phyloP scores from a whole-genome alignment of 2,888 invertebrate species.

The Tridacna gigas region DNA sequence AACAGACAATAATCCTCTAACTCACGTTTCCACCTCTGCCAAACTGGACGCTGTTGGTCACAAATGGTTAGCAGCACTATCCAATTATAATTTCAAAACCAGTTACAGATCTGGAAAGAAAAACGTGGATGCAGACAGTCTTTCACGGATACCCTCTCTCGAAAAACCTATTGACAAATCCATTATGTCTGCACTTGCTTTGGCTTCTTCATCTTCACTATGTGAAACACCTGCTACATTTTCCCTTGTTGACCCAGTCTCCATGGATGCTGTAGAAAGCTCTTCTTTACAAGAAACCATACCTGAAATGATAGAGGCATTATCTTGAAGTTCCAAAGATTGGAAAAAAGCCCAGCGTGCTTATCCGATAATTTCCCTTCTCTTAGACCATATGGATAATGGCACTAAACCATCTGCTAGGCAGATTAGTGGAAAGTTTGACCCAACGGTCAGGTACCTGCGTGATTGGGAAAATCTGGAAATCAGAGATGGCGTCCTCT shows the following conservation, averaged over 20 bases:
- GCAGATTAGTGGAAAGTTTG: not conserved
- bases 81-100: constrained; percentile 27
- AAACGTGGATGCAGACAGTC: constrained; percentile 36
- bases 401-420: constrained; percentile 36
- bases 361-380: not conserved
- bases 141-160: constrained; percentile 2
- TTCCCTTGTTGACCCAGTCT: not conserved
- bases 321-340: too few relatives aligned
- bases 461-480: constrained; percentile 35
- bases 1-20: constrained; percentile 45
- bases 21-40: constrained; percentile 34
- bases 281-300: not conserved
- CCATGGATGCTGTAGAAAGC: not conserved
- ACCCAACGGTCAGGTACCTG: constrained; percentile 9
- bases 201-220: not conserved
- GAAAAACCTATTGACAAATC: not conserved
- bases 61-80: constrained; percentile 32
- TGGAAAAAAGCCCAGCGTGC: too few relatives aligned
- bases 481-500: constrained; percentile 28
- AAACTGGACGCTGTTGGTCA: constrained; percentile 45
- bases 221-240: not conserved
- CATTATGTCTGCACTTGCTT: not conserved
- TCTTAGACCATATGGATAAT: constrained; percentile 4
- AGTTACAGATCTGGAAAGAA: constrained; percentile 18
- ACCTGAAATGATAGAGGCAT: too few relatives aligned